phyloP scores from a whole-genome alignment of 1,140 invertebrate species.

The Radopholus similis region DNA sequence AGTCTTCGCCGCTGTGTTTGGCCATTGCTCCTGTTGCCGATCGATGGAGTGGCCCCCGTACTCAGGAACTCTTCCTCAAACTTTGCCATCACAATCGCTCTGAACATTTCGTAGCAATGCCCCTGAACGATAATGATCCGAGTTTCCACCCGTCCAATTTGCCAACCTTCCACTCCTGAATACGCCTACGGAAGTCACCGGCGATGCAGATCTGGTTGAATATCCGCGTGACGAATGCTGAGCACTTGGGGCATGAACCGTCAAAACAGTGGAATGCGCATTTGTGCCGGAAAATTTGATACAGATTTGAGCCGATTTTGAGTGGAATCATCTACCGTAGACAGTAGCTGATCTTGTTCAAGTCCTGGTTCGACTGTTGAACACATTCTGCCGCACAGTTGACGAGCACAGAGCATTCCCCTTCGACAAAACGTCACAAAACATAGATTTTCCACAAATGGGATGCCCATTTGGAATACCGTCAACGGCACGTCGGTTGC shows the following conservation, averaged over 20 bases:
- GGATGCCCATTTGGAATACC: neutral
- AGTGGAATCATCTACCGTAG: conserved; percentile 20
- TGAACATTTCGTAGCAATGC: conserved; percentile 55
- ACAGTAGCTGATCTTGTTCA: conserved; percentile 47
- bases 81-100: conserved; percentile 41
- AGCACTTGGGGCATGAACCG: conserved; percentile 49
- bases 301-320: neutral
- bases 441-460: neutral
- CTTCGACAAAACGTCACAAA: conserved; percentile 19
- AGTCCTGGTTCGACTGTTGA: conserved; percentile 37
- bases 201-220: conserved; percentile 53
- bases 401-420: conserved; percentile 45
- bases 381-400: conserved; percentile 50
- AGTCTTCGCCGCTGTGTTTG: neutral
- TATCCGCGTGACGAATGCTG: conserved; percentile 49
- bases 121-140: conserved; percentile 29
- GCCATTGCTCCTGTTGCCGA: conserved; percentile 28
- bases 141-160: neutral
- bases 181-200: conserved; percentile 40
- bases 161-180: conserved; percentile 35
- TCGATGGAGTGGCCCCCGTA: conserved; percentile 37
- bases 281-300: conserved; percentile 23
- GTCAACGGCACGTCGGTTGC: conserved; percentile 25
- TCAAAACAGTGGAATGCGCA: conserved; percentile 54
- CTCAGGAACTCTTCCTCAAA: conserved; percentile 39